Percentiles rank a stretch among this genome's conserved stretches.
Evolutionary conservation across 2,797 vertebrate genomes (phyloP).

Genomic region (Thaleichthys pacificus): DNA sequence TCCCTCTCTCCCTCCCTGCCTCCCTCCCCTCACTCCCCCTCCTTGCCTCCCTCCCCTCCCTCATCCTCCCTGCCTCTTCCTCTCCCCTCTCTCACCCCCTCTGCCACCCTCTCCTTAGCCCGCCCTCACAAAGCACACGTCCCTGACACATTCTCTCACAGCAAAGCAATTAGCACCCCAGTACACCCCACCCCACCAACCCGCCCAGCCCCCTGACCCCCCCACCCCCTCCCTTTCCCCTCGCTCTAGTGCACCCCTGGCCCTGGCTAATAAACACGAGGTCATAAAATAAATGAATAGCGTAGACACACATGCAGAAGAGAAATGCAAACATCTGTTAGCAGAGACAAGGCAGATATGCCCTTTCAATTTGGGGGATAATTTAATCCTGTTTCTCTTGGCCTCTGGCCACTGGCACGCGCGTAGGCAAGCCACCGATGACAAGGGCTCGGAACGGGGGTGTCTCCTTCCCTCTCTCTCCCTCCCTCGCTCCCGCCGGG

Average conservation of each 20-base stretch:
- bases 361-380: conserved; percentile 38
- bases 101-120: neutral
- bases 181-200: conserved; percentile 19
- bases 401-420: conserved; percentile 17
- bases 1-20: neutral
- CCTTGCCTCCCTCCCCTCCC: conserved; percentile 1
- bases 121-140: neutral
- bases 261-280: conserved; percentile 66
- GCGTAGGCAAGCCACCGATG: neutral
- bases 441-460: conserved; percentile 6
- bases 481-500: neutral
- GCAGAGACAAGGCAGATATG: conserved; percentile 33
- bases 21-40: conserved; percentile 9
- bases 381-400: conserved; percentile 39
- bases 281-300: conserved; percentile 71
- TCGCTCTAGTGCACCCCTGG: conserved; percentile 48
- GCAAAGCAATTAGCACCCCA: conserved; percentile 41
- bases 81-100: too few relatives aligned
- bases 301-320: conserved; percentile 31
- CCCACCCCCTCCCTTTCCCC: conserved; percentile 18
- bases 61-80: too few relatives aligned
- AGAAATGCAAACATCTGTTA: conserved; percentile 28
- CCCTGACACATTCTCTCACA: conserved; percentile 16
- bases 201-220: conserved; percentile 9
- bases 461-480: neutral